A percentile compares a stretch with the other conserved stretches of the same genome.
These are phyloP conservation scores for Synergus umbraculus DNA, from an alignment of 2,888 invertebrate species.

Conservation along the genomic window DNA sequence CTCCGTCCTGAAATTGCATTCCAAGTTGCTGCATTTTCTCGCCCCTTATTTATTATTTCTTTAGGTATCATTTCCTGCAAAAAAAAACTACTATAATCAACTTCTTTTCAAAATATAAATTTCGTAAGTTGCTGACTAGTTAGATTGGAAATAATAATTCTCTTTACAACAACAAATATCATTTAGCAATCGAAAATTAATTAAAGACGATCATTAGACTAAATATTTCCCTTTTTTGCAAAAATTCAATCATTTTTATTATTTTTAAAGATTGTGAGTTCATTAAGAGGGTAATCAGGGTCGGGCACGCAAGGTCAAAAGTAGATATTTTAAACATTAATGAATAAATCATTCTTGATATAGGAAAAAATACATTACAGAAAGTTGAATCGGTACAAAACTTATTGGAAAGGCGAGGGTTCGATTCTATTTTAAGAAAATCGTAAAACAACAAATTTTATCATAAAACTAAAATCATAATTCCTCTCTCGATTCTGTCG, in stretches of 20 bases:
- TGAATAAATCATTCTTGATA: neutral
- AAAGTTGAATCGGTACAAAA: slow-evolving; percentile 7
- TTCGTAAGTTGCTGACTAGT: neutral
- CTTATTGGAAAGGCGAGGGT: neutral
- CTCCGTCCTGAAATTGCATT: too few species aligned
- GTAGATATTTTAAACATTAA: slow-evolving; percentile 5
- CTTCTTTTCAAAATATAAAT: neutral
- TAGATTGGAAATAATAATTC: neutral
- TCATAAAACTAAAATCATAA: neutral
- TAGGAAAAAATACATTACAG: neutral
- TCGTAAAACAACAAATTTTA: neutral
- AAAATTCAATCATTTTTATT: neutral
- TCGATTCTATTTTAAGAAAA: slow-evolving; percentile 2
- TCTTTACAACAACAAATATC: neutral
- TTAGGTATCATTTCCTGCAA: too few species aligned
- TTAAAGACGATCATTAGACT: neutral
- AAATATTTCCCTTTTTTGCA: neutral
- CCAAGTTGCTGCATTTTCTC: too few species aligned
- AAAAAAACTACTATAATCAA: too few species aligned
- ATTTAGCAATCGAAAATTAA: neutral
- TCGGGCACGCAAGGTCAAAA: slow-evolving; percentile 4
- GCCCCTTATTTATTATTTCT: too few species aligned
- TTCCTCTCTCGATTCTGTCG: neutral
- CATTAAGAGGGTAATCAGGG: slow-evolving; percentile 11
- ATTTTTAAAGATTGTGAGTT: neutral